Evolutionary conservation across 1,140 invertebrate genomes (phyloP).

Genomic region (Ericerus pela): DNA sequence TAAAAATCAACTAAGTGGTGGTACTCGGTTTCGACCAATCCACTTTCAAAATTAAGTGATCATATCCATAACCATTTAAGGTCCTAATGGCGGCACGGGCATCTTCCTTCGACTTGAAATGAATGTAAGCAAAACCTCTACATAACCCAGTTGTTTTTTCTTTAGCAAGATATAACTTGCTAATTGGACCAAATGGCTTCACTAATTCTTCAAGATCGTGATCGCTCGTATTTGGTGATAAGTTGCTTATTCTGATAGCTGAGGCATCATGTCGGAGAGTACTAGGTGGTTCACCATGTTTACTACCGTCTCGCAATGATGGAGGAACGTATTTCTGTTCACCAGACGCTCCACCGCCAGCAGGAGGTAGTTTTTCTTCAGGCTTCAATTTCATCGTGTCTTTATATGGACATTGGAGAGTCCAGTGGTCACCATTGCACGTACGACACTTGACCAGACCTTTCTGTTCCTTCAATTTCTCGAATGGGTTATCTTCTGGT

Average conservation of each 20-base stretch:
- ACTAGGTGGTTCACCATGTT: conserved; percentile 58
- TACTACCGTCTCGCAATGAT: conserved; percentile 64
- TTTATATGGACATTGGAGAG: conserved; percentile 91
- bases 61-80: conserved; percentile 91
- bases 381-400: conserved; percentile 51
- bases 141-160: conserved; percentile 64
- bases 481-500: conserved; percentile 68
- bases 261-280: conserved; percentile 47
- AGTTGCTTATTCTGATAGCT: conserved; percentile 91
- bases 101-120: conserved; percentile 76
- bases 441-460: conserved; percentile 83
- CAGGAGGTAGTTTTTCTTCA: conserved; percentile 16
- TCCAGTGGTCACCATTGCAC: conserved; percentile 95
- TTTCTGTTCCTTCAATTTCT: conserved; percentile 57
- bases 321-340: conserved; percentile 73
- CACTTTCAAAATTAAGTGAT: conserved; percentile 93
- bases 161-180: conserved; percentile 75
- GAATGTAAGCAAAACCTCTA: conserved; percentile 92
- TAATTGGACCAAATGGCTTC: conserved; percentile 72
- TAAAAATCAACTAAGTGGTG: too few species aligned
- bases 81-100: conserved; percentile 78
- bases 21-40: conserved; percentile 86
- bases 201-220: conserved; percentile 91
- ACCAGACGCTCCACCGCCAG: conserved; percentile 29
- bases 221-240: conserved; percentile 91